Percentiles rank a stretch among this genome's conserved stretches.
Evolutionary conservation across 1,140 invertebrate genomes (phyloP).

Genomic region (Papilio polytes): DNA sequence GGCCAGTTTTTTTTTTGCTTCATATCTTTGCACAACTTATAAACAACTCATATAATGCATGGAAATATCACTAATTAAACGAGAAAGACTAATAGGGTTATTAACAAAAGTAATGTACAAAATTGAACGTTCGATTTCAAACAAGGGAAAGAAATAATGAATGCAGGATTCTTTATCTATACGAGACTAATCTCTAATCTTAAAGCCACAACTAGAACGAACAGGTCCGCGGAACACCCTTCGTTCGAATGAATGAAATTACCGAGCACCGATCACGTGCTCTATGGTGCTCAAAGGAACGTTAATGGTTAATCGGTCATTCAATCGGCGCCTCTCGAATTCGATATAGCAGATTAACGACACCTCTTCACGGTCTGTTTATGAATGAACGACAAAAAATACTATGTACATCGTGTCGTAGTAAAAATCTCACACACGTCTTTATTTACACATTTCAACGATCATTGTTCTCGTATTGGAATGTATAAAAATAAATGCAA

Average conservation of each 20-base stretch:
- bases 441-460: conserved; percentile 33
- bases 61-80: background rate
- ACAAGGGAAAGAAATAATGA: background rate
- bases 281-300: conserved; percentile 72
- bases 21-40: conserved; percentile 38
- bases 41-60: conserved; percentile 20
- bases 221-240: conserved; percentile 56
- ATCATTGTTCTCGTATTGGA: conserved; percentile 28
- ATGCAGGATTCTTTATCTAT: background rate
- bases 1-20: conserved; percentile 38
- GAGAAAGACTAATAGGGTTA: background rate
- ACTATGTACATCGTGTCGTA: conserved; percentile 55
- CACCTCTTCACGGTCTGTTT: conserved; percentile 70
- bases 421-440: conserved; percentile 49
- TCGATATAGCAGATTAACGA: conserved; percentile 66
- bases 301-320: conserved; percentile 74
- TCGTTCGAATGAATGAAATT: conserved; percentile 69
- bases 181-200: conserved; percentile 49
- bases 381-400: conserved; percentile 74
- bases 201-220: conserved; percentile 51
- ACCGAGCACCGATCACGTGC: conserved; percentile 66
- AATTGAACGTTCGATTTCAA: background rate
- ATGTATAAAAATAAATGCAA: conserved; percentile 23
- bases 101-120: background rate
- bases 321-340: conserved; percentile 64